Evolutionary conservation across 2,888 invertebrate species (phyloP).

Genomic region (Latheticus oryzae): DNA sequence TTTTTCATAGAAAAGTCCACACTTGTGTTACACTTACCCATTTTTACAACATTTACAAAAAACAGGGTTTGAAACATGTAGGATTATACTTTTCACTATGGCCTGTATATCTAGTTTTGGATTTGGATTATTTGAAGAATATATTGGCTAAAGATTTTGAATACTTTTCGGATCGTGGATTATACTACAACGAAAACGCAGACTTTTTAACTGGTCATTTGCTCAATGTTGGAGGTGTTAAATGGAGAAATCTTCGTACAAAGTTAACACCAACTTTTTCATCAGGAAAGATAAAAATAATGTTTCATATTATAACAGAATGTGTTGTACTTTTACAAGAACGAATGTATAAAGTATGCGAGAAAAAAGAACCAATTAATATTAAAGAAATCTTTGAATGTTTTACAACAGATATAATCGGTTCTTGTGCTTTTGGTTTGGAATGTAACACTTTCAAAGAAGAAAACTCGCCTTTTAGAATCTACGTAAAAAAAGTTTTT

Average conservation of each 20-base stretch:
- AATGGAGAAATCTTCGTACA: slow-evolving; percentile 67
- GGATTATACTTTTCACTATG: slow-evolving; percentile 10
- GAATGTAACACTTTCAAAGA: slow-evolving; percentile 69
- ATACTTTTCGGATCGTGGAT: slow-evolving; percentile 64
- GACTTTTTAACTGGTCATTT: slow-evolving; percentile 62
- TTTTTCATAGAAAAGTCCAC: too few relatives aligned
- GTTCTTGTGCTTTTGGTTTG: slow-evolving; percentile 71
- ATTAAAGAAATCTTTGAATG: slow-evolving; percentile 67
- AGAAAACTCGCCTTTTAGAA: slow-evolving; percentile 66
- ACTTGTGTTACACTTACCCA: too few relatives aligned
- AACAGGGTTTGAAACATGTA: slow-evolving; percentile 17
- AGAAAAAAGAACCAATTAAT: slow-evolving; percentile 54
- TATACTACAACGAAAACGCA: slow-evolving; percentile 61
- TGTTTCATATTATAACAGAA: slow-evolving; percentile 62
- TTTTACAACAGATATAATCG: slow-evolving; percentile 72
- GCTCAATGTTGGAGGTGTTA: slow-evolving; percentile 63
- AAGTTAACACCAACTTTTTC: slow-evolving; percentile 68
- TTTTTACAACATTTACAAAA: slow-evolving; percentile 14
- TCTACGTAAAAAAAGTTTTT: slow-evolving; percentile 49
- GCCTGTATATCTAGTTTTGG: slow-evolving; percentile 22
- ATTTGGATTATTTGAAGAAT: slow-evolving; percentile 60
- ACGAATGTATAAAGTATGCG: slow-evolving; percentile 53
- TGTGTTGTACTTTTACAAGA: slow-evolving; percentile 68
- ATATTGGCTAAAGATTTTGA: slow-evolving; percentile 64
- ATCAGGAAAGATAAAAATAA: slow-evolving; percentile 67